Evolutionary conservation across 1,140 invertebrate genomes (phyloP), one percentile per base, ranked within the genome.

Genomic region (Leptinotarsa undecemlineata): DNA sequence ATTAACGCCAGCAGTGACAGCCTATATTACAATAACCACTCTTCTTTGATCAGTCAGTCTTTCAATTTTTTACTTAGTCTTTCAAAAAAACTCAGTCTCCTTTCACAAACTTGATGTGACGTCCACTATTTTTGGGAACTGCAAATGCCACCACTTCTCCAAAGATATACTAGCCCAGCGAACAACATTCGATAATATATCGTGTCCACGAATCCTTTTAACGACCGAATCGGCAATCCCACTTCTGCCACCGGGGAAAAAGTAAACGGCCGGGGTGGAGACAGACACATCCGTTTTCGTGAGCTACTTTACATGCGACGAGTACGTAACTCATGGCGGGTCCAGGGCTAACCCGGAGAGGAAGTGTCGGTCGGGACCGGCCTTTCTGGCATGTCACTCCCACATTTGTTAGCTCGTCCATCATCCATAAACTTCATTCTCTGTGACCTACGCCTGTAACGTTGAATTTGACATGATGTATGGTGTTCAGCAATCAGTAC

Each of bases 381-480:
- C 51, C 15, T 57, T 57, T 57, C 51, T 64, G 33, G 23, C 42
- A 47, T 42, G 42, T 68, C 66, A 42, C 33, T 68, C 33, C 33
- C 23, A 68, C 66, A 68, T 68, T 68, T 33, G 66, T 20, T 23
- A 68, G 42, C 23, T 68, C 66, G 33, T 68, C 13, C 33, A 68
- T 68, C 66, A 68, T 68, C n/a, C 42, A 48, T 64, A 64, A 42
- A 68, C 66, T 42, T 68, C 66, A 68, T 42, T 47, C n/a, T 47
- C 15, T 68, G 21, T 68, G 68, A 70, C 68, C 48, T 70, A 57
- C 48, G 51, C 70, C 57, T 72, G 57, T 71, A 42, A 60, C 26
- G 60, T 61, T 71, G 60, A 71, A 26, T 71, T 23, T 61, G 57
- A 61, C 68, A 70, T 60, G 70, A 61, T 71, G 61, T 71, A 71